A percentile compares a stretch with the other conserved stretches of the same genome.
phyloP scores from a whole-genome alignment of 2,113 vertebrate species.

The Dromas ardeola region DNA sequence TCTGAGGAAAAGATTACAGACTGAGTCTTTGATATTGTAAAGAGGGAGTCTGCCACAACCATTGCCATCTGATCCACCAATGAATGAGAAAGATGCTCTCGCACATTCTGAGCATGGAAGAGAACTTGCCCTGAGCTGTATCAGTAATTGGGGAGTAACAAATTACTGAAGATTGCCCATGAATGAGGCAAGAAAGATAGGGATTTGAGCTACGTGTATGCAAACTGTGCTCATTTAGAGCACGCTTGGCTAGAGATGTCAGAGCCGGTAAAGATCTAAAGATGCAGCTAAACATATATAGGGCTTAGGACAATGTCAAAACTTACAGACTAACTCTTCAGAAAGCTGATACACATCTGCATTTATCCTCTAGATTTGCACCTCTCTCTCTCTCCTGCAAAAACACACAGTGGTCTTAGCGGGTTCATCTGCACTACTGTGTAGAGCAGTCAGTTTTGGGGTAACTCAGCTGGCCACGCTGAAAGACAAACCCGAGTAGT shows the following conservation, averaged over 20 bases:
- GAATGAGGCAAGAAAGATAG: not conserved
- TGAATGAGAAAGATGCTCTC: not conserved
- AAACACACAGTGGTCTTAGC: not conserved
- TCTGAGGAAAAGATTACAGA: not conserved
- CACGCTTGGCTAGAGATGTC: not conserved
- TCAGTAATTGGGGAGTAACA: not conserved
- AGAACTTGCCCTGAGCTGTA: not conserved
- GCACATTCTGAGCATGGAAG: not conserved
- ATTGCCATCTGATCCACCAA: not conserved
- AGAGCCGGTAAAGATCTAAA: not conserved
- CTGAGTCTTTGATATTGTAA: not conserved
- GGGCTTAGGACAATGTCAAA: not conserved
- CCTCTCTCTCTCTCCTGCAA: not conserved
- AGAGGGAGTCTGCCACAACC: not conserved
- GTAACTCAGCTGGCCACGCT: not conserved
- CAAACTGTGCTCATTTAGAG: not conserved
- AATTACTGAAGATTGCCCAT: not conserved
- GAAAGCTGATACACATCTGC: not conserved
- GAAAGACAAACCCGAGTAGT: not conserved
- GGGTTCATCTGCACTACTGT: not conserved
- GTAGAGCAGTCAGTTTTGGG: not conserved
- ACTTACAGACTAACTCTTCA: not conserved
- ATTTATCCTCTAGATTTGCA: not conserved
- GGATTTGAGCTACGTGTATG: not conserved
- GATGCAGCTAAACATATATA: not conserved